phyloP scores from a whole-genome alignment of 1,140 invertebrate species.

The Lepidurus couesii region DNA sequence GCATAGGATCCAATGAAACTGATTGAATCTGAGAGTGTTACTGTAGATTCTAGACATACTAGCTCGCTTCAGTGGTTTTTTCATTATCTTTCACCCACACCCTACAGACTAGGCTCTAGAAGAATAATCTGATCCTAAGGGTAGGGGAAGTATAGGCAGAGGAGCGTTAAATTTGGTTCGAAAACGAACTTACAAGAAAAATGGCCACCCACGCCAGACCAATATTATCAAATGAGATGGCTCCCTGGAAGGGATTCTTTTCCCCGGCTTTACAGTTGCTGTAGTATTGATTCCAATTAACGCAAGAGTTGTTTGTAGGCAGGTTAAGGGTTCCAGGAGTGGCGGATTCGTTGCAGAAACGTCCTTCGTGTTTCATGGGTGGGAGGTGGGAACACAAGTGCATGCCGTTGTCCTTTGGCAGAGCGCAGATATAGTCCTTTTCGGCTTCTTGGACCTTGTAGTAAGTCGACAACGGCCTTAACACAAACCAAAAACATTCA shows the following conservation, averaged over 20 bases:
- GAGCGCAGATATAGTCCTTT: conserved; percentile 95
- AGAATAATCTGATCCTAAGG: no score
- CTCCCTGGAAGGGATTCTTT: conserved; percentile 96
- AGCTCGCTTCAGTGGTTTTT: no score
- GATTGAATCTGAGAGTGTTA: no score
- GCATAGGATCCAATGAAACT: no score
- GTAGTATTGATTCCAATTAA: conserved; percentile 99
- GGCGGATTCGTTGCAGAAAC: conserved; percentile 38
- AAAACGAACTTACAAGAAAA: conserved; percentile 77
- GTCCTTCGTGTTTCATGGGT: conserved; percentile 62
- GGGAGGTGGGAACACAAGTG: conserved; percentile 84
- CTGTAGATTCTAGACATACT: no score
- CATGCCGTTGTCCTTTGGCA: conserved; percentile 89
- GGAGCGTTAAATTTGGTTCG: not conserved
- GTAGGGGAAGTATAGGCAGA: conserved; percentile 7
- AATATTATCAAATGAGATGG: conserved; percentile 99
- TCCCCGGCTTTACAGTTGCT: conserved; percentile 86
- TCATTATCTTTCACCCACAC: no score
- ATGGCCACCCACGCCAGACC: conserved; percentile 99
- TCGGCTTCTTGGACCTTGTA: conserved; percentile 60
- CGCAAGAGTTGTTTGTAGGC: conserved; percentile 54
- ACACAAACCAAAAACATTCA: conserved; percentile 11
- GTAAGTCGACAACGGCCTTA: conserved; percentile 45
- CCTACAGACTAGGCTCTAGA: no score
- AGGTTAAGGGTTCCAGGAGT: conserved; percentile 36